Evolutionary conservation across 1,140 invertebrate species (phyloP), one percentile per base, ranked within the genome.

Genomic region (Aphaenogaster rudis): DNA sequence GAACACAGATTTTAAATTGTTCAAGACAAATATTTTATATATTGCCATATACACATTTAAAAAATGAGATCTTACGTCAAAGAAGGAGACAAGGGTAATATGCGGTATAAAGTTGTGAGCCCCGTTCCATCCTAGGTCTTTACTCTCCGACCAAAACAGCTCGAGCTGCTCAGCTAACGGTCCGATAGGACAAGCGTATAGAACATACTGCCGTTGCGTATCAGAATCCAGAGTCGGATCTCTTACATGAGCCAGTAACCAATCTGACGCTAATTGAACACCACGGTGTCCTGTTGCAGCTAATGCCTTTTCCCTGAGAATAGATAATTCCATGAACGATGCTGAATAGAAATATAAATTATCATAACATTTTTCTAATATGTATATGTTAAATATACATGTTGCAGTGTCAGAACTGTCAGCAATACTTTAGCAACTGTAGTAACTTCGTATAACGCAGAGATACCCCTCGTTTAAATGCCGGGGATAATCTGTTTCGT

Each of bases 71-170:
- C 88, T 90, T 96, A 98, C 98, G 96, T 98, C 98, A 93, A 99
- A 99, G 94, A 98, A 98, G 11, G 98, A 97, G 59, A 98, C 97
- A 52, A 99, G 96, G 13, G 98, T 99, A 88, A 99, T 97, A 93
- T 99, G 98, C 2, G 98, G 98, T 57, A 98, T 97, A 94, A 97
- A 98, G 94, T 98, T 98, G 92, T 98, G 98, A 9, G 98, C 98
- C 36, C 98, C 98, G 95, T 99, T 99, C 97, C 98, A 98, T 48
- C 97, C 97, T 5, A 97, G 94, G 76, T 96, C 94, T 90, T 97
- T 96, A n/a, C 98, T 98, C 91, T 97, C 97, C 1, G 97, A 95
- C 97, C 98, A 98, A 94, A 98, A 98, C 76, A 96, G 96, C 64
- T 97, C 96, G 13, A 99, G 94, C 90, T 97, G 97, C 64, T 97